These are phyloP conservation scores for Paedocypris micromegethes DNA, from an alignment of 2,797 vertebrate genomes.

Conservation along the genomic window DNA sequence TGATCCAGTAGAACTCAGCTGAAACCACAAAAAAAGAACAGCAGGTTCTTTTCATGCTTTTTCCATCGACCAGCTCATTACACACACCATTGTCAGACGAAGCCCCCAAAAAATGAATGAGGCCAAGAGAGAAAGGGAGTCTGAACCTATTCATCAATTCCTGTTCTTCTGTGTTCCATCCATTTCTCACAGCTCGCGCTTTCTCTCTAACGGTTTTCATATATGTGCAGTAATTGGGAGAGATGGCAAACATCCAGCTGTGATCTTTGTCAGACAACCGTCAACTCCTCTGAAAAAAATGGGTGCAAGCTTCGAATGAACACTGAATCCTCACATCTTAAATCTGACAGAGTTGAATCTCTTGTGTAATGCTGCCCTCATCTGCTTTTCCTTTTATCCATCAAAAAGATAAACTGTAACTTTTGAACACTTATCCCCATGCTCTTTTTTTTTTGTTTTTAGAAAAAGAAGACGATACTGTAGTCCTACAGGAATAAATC, in stretches of 20 bases:
- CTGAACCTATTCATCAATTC: constrained; percentile 13
- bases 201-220: constrained; percentile 24
- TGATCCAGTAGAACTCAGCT: constrained; percentile 15
- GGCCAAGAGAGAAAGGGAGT: constrained; percentile 12
- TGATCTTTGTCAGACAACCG: background rate
- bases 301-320: background rate
- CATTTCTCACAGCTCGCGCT: background rate
- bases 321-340: background rate
- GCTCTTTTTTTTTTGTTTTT: too few relatives aligned
- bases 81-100: constrained; percentile 9
- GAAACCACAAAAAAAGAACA: constrained; percentile 27
- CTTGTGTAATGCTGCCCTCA: constrained; percentile 19
- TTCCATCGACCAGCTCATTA: constrained; percentile 2
- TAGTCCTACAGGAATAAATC: too few relatives aligned
- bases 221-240: constrained; percentile 6
- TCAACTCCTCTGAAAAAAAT: background rate
- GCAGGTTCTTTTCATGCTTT: constrained; percentile 3
- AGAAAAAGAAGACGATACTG: too few relatives aligned
- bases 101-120: constrained; percentile 1
- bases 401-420: background rate
- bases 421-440: too few relatives aligned
- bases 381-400: constrained; percentile 11
- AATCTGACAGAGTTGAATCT: constrained; percentile 14
- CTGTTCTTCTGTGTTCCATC: constrained; percentile 13
- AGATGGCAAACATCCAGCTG: constrained; percentile 12